These are phyloP conservation scores for Oscheius sp. DNA, from an alignment of 2,888 invertebrate genomes.

Conservation along the genomic window DNA sequence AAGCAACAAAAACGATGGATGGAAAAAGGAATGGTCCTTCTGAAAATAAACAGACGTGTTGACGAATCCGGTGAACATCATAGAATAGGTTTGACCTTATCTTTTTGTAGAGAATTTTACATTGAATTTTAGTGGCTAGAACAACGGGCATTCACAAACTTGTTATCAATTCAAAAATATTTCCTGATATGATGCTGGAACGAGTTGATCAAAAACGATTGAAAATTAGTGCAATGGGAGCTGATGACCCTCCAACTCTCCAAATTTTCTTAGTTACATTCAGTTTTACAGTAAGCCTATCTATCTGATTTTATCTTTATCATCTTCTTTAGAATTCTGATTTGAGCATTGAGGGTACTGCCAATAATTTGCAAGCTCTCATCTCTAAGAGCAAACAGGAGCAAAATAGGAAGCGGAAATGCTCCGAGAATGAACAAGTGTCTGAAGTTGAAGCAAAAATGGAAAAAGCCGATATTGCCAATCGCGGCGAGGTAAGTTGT, in stretches of 20 bases:
- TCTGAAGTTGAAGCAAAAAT: slow-evolving; percentile 22
- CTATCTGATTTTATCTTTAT: neutral
- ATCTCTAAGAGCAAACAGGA: slow-evolving; percentile 16
- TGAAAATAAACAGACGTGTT: slow-evolving; percentile 46
- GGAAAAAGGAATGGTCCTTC: slow-evolving; percentile 63
- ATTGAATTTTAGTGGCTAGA: slow-evolving; percentile 62
- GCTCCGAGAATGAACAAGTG: neutral
- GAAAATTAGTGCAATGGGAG: slow-evolving; percentile 67
- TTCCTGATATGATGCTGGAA: slow-evolving; percentile 67
- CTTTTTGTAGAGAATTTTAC: neutral
- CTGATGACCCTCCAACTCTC: slow-evolving; percentile 61
- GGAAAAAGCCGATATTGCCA: slow-evolving; percentile 3
- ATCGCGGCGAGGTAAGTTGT: neutral
- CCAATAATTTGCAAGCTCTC: slow-evolving; percentile 4
- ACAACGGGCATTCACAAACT: slow-evolving; percentile 68
- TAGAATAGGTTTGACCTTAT: slow-evolving; percentile 50
- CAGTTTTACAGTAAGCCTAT: slow-evolving; percentile 45
- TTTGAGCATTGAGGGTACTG: slow-evolving; percentile 22
- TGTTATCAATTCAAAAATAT: slow-evolving; percentile 66
- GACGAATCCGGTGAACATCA: slow-evolving; percentile 46
- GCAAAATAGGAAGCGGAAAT: slow-evolving; percentile 5
- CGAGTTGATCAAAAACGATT: slow-evolving; percentile 62
- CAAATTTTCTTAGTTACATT: slow-evolving; percentile 69
- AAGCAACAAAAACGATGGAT: slow-evolving; percentile 57
- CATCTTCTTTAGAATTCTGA: slow-evolving; percentile 34